Evolutionary conservation across 2,888 invertebrate genomes (phyloP).

Genomic region (Chironomus riparius): DNA sequence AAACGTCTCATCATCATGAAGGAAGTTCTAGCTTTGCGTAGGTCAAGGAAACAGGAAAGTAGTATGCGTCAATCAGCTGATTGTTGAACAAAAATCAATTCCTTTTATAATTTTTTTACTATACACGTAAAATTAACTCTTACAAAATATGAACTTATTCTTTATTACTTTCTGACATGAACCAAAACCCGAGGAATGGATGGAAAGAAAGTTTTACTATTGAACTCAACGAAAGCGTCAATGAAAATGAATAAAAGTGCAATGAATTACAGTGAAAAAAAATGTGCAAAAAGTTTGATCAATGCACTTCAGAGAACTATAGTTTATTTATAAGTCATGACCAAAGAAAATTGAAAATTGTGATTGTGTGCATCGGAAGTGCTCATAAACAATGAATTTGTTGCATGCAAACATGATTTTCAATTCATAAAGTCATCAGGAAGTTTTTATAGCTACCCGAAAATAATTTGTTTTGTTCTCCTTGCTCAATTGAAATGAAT

Average conservation of each 20-base stretch:
- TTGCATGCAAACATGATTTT: neutral
- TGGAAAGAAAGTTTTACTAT: neutral
- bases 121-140: neutral
- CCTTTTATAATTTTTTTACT: too few species aligned
- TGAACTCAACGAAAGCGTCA: neutral
- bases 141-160: neutral
- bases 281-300: constrained; percentile 11
- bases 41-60: neutral
- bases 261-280: neutral
- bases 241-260: neutral
- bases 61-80: neutral
- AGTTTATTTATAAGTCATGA: neutral
- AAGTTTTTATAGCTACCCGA: too few species aligned
- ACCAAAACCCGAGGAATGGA: neutral
- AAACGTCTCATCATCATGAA: neutral
- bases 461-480: too few species aligned
- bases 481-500: too few species aligned
- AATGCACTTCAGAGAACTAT: neutral
- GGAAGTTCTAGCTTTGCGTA: neutral
- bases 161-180: neutral
- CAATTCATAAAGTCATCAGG: too few species aligned
- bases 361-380: neutral
- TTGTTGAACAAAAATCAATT: neutral
- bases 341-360: neutral
- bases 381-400: neutral